Percentiles rank a stretch among this genome's conserved stretches.
Conservation (phyloP, 2,888 invertebrate species). For the Orgyia antiqua region DNA sequence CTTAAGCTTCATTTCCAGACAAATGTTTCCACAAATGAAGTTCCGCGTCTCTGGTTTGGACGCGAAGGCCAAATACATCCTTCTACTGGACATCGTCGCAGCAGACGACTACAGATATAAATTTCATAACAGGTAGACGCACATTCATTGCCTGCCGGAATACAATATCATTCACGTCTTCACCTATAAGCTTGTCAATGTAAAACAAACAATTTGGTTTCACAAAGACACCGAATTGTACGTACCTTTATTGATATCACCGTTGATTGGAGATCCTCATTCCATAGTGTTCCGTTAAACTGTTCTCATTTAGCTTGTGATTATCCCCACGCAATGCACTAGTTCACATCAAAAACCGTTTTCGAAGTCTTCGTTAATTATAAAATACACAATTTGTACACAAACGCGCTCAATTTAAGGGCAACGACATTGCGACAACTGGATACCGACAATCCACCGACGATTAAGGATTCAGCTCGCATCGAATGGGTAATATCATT, state of each 20-base stretch:
- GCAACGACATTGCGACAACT: constrained; percentile 66
- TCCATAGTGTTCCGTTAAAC: constrained; percentile 53
- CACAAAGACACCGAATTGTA: constrained; percentile 35
- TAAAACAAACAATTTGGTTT: constrained; percentile 42
- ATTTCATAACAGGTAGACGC: constrained; percentile 93
- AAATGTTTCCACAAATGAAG: constrained; percentile 99
- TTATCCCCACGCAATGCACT: constrained; percentile 66
- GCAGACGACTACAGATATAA: constrained; percentile 99
- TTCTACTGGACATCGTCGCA: constrained; percentile 98
- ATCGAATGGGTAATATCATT: constrained; percentile 73
- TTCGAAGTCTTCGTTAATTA: constrained; percentile 64
- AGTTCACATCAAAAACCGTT: constrained; percentile 60
- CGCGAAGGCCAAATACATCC: constrained; percentile 99
- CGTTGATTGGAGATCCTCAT: constrained; percentile 63
- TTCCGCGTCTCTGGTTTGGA: constrained; percentile 98
- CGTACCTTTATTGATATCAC: constrained; percentile 45
- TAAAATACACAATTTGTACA: constrained; percentile 63
- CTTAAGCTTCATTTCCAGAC: constrained; percentile 90
- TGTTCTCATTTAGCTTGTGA: constrained; percentile 72
- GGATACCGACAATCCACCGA: constrained; percentile 48
- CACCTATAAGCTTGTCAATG: constrained; percentile 32
- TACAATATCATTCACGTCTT: constrained; percentile 31
- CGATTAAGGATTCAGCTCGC: constrained; percentile 74
- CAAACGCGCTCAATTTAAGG: constrained; percentile 69
- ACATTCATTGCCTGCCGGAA: constrained; percentile 46